Conservation (phyloP, 2,113 vertebrate species). For the Macquaria ambigua region DNA sequence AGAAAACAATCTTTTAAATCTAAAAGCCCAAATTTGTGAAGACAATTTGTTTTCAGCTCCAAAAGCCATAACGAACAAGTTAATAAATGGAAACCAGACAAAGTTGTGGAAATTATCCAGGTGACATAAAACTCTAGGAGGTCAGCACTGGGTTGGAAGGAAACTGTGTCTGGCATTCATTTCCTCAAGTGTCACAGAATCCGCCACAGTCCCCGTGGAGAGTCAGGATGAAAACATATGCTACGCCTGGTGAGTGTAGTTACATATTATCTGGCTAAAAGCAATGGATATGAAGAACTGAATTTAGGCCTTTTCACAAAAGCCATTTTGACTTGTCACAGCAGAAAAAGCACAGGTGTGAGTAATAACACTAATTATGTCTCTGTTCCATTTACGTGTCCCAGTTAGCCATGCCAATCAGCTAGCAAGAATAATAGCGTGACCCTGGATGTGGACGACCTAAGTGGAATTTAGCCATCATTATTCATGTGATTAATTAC, state of each 20-base stretch:
- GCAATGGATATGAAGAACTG: neutral
- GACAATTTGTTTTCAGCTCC: neutral
- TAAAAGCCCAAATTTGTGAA: neutral
- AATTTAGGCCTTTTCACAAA: neutral
- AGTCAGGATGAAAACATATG: neutral
- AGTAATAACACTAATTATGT: slow-evolving; percentile 48
- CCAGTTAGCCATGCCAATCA: slow-evolving; percentile 27
- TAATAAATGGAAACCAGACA: slow-evolving; percentile 24
- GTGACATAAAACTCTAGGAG: slow-evolving; percentile 23
- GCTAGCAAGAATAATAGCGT: neutral
- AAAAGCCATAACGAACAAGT: neutral
- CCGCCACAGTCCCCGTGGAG: neutral
- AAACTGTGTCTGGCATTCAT: slow-evolving; percentile 69
- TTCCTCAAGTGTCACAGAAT: slow-evolving; percentile 72
- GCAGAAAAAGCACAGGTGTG: slow-evolving; percentile 32
- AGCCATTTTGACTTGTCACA: neutral
- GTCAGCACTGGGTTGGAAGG: slow-evolving; percentile 60
- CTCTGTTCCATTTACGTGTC: slow-evolving; percentile 24
- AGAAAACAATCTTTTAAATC: neutral
- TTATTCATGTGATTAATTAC: slow-evolving; percentile 41
- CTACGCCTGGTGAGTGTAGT: neutral
- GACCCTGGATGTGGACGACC: neutral
- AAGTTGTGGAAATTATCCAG: slow-evolving; percentile 32
- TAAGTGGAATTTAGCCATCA: neutral
- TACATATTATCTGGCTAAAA: slow-evolving; percentile 1